Base-by-base conservation (phyloP, 2,113 vertebrate genomes). In the Orthonyx spaldingii region DNA sequence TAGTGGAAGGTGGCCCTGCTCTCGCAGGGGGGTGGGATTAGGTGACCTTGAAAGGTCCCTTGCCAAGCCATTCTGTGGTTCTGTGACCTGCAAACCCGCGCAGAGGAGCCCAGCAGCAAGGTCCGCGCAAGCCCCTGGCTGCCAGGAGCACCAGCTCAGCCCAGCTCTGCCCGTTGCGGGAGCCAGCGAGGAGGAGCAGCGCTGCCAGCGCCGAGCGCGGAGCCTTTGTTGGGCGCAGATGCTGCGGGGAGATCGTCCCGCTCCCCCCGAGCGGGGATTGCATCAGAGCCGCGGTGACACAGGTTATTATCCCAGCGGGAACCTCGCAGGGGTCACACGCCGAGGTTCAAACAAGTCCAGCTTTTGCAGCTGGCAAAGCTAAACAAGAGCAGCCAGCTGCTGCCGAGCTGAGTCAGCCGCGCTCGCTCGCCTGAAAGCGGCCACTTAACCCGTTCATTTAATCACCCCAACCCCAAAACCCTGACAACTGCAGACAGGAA, bases 281-380 rank as follows among this genome's bases (percentile, higher is more conserved):
- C 85, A 72, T 76, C 46, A n/a, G 44, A 55, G 37, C 44, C 7
- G 3, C 65, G 70, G 81, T 24, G 61, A 71, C 28, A 50, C 44
- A 84, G 87, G 88, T 90, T 90, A 63, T 88, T 90, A 63, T 78
- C 92, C 84, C 90, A 74, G 78, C 66, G 64, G 75, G 84, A 80
- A 90, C 60, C 64, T 57, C 50, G 23, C 70, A 63, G 87, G 56
- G 93, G 74, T 96, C 94, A 79, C 33, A 33, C 56, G 13, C 42
- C 19, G 35, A 65, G 82, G 84, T 82, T 94, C 90, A 90, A 85
- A 39, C 50, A 39, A 87, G 90, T 69, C 87, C 82, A 64, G 92
- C 68, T 83, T 95, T 83, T 96, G 87, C 93, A 94, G 94, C 91
- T 95, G 94, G 96, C 89, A 94, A 91, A 85, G 24, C 87, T 91